These are phyloP conservation scores for Buceros bicornis DNA, from an alignment of 2,797 vertebrate genomes.

Conservation along the genomic window DNA sequence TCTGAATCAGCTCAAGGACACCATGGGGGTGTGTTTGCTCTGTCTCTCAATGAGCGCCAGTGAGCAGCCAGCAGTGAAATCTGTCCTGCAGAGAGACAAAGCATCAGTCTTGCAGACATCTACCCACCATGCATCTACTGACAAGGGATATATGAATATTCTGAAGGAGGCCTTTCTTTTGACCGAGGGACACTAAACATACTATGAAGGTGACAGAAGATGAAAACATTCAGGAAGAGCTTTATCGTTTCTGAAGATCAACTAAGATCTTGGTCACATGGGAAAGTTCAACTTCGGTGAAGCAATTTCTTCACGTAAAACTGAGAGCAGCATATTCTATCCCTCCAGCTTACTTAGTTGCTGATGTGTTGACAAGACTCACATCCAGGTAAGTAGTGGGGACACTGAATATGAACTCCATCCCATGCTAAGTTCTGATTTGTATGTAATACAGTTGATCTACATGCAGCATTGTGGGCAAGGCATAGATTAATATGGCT, in stretches of 20 bases:
- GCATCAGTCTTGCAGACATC: neutral
- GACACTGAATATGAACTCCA: neutral
- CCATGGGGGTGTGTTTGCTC: neutral
- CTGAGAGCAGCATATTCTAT: neutral
- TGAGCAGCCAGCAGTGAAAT: neutral
- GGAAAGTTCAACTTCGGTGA: neutral
- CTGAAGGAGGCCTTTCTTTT: neutral
- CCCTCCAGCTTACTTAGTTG: neutral
- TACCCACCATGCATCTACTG: neutral
- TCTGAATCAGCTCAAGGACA: neutral
- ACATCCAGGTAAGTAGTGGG: neutral
- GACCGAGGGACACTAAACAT: neutral
- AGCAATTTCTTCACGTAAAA: neutral
- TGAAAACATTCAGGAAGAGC: neutral
- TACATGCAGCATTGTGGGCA: neutral
- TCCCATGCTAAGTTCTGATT: neutral
- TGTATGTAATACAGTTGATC: neutral
- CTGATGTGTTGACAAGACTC: neutral
- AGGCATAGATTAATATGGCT: neutral
- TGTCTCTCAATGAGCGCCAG: neutral
- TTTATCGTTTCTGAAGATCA: neutral
- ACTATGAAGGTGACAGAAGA: accelerated
- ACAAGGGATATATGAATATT: neutral
- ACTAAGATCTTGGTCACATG: neutral
- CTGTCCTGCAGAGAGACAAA: neutral